Evolutionary conservation across 2,797 vertebrate genomes (phyloP), one percentile per base, ranked within the genome.

Genomic region (Echeneis naucrates): DNA sequence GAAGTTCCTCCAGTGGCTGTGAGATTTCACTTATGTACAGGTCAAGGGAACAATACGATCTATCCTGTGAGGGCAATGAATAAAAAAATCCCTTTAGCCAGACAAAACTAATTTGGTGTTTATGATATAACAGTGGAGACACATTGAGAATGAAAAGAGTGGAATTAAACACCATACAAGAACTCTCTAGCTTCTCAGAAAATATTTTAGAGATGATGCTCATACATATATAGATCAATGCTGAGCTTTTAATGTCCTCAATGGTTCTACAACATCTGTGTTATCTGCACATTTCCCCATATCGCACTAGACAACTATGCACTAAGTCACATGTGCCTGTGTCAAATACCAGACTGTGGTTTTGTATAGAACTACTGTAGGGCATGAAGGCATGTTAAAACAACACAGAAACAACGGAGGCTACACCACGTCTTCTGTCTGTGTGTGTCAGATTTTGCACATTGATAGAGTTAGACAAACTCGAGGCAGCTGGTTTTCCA

Each of bases 251-350:
- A 69, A 88, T 89, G 80, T 85, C 56, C 52, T 68, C 48, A 0
- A 17, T 19, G 72, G 57, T 77, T 77, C 81, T 79, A 76, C 76
- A 24, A 70, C 75, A 83, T 85, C 74, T 53, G 74, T 53, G 71
- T 78, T 75, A 91, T 86, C 87, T 81, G 51, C 66, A 51, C 72
- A 68, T 80, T 72, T 72, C 61, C 57, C 61, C 72, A 58, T 60
- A 86, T 87, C 82, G 55, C 77, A 78, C 33, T 75, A 83, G 78
- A 86, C 85, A 87, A 84, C 86, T 84, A 80, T 75, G 83, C 66
- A 81, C 73, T 38, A 61, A 85, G 71, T 84, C 85, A 86, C 78
- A 75, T 82, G 80, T 50, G 62, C 68, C 68, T 32, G 19, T 58
- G 75, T 82, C 80, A 72, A 77, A 87, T 69, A 63, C 64, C 82